These are phyloP conservation scores for Drosophila monieri DNA, from an alignment of 2,888 invertebrate species.

Conservation along the genomic window DNA sequence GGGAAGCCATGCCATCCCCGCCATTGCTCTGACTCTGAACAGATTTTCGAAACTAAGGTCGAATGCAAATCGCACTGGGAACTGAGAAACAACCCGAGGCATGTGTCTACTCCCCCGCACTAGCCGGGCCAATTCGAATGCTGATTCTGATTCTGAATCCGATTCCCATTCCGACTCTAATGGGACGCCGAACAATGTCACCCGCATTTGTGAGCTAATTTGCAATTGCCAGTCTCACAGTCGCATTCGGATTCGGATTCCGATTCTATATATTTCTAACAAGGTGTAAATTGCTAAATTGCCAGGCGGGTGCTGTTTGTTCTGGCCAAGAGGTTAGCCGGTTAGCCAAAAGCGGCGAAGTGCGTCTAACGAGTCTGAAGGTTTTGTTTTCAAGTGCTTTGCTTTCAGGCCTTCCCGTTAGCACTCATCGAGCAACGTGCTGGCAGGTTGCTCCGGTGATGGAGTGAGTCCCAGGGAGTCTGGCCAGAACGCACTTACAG, in stretches of 20 bases:
- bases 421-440: no score
- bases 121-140: slow-evolving; percentile 3
- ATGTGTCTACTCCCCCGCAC: slow-evolving; percentile 28
- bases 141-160: slow-evolving; percentile 1
- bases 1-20: not conserved
- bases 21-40: no score
- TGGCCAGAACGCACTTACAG: no score
- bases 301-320: slow-evolving; percentile 57
- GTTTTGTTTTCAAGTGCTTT: slow-evolving; percentile 2
- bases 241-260: slow-evolving; percentile 4
- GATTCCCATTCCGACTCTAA: slow-evolving; percentile 18
- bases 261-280: slow-evolving; percentile 56
- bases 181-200: slow-evolving; percentile 56
- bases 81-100: not conserved
- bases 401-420: no score
- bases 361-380: slow-evolving; percentile 14
- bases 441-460: no score
- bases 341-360: slow-evolving; percentile 47
- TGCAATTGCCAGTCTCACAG: slow-evolving; percentile 43
- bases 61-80: slow-evolving; percentile 26
- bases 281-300: slow-evolving; percentile 68
- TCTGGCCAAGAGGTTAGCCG: slow-evolving; percentile 41
- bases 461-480: no score
- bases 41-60: not conserved
- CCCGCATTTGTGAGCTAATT: slow-evolving; percentile 48